Percentiles rank a stretch among this genome's conserved stretches.
Conservation (phyloP, 1,140 invertebrate species). For the Riptortus pedestris region DNA sequence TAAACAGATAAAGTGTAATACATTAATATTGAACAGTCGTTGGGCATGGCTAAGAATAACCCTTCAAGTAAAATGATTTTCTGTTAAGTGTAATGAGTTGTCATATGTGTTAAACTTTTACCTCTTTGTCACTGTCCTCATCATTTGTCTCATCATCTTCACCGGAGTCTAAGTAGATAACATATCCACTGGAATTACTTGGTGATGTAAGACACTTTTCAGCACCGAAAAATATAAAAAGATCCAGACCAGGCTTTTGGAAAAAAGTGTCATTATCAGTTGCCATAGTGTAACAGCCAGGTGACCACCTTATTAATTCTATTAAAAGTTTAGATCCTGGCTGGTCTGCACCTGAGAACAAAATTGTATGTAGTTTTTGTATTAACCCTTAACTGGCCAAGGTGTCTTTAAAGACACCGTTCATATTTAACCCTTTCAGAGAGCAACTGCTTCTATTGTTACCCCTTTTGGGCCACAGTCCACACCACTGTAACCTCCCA, state of each 20-base stretch:
- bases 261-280: slow-evolving; percentile 28
- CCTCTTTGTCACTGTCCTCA: slow-evolving; percentile 20
- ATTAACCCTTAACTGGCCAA: too few species aligned
- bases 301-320: slow-evolving; percentile 25
- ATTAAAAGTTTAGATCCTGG: slow-evolving; percentile 2
- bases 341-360: background rate
- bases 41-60: too few species aligned
- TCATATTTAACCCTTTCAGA: too few species aligned
- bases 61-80: too few species aligned
- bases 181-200: slow-evolving; percentile 9
- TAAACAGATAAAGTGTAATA: too few species aligned
- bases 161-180: slow-evolving; percentile 15
- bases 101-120: too few species aligned
- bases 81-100: too few species aligned
- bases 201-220: background rate
- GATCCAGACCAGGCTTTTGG: slow-evolving; percentile 21
- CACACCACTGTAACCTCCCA: too few species aligned
- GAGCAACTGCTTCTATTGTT: too few species aligned
- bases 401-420: too few species aligned
- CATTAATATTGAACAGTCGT: too few species aligned
- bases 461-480: too few species aligned
- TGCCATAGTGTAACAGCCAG: slow-evolving; percentile 24
- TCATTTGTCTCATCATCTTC: background rate
- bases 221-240: slow-evolving; percentile 22
- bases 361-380: background rate